These are phyloP conservation scores for Ammospiza nelsoni DNA, from an alignment of 2,113 vertebrate genomes.

Conservation along the genomic window DNA sequence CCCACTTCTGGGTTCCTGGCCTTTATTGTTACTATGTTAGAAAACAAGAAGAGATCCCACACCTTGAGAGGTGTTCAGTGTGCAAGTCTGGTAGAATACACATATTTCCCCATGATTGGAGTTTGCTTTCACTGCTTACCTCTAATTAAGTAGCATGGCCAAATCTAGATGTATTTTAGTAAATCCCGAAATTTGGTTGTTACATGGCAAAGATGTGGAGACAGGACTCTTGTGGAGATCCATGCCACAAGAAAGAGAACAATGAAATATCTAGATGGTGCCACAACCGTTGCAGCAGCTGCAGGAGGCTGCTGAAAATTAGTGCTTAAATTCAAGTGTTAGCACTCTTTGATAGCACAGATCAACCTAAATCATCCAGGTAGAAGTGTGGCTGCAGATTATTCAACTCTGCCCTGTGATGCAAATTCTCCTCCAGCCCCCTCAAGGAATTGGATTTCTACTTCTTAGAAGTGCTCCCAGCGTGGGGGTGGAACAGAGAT, in stretches of 20 bases:
- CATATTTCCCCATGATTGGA: accelerated
- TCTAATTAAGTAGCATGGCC: not conserved
- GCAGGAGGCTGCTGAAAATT: not conserved
- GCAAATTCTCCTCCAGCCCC: not conserved
- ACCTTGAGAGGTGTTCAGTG: not conserved
- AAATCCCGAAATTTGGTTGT: not conserved
- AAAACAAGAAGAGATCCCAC: not conserved
- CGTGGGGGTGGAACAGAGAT: not conserved
- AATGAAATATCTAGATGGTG: not conserved
- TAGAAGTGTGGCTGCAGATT: not conserved
- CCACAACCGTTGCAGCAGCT: not conserved
- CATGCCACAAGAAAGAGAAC: not conserved
- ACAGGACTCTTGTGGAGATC: not conserved
- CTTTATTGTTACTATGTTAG: not conserved
- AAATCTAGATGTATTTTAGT: too few relatives aligned
- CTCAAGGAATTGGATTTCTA: not conserved
- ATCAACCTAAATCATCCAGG: not conserved
- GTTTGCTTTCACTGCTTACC: not conserved
- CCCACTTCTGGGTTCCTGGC: not conserved
- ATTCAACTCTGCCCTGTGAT: not conserved
- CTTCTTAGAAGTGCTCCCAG: constrained; percentile 24
- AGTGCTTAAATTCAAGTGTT: not conserved
- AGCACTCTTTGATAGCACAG: not conserved
- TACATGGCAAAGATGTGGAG: not conserved
- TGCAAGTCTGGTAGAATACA: not conserved